A percentile compares a stretch with the other conserved stretches of the same genome.
phyloP scores from a whole-genome alignment of 2,888 invertebrate genomes.

The Cheilosia soror region DNA sequence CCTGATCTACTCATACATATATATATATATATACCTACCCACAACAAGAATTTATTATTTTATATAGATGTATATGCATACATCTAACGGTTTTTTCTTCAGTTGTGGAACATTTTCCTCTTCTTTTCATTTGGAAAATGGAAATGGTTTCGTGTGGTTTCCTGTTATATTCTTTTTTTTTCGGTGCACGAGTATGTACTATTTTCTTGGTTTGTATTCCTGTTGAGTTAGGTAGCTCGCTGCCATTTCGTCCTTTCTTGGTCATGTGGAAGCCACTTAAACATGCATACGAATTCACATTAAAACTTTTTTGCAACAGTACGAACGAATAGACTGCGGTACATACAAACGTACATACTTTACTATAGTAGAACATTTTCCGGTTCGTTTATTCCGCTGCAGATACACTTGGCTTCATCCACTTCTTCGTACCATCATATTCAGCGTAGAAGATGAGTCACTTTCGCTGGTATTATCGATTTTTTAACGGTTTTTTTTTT shows the following conservation, averaged over 20 bases:
- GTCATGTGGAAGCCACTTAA: slow-evolving; percentile 71
- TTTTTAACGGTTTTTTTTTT: slow-evolving; percentile 60
- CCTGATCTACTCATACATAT: not conserved
- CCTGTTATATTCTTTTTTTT: slow-evolving; percentile 23
- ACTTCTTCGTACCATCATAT: slow-evolving; percentile 27
- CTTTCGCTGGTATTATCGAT: slow-evolving; percentile 77
- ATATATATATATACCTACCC: too few relatives aligned
- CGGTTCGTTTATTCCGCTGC: slow-evolving; percentile 65
- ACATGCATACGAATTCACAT: slow-evolving; percentile 73
- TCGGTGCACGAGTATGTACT: slow-evolving; percentile 23
- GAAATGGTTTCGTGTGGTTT: slow-evolving; percentile 72
- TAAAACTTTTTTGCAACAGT: slow-evolving; percentile 59
- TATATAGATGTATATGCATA: slow-evolving; percentile 20
- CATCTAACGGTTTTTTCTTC: slow-evolving; percentile 23
- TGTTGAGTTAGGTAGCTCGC: slow-evolving; percentile 52
- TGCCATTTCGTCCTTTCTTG: slow-evolving; percentile 72
- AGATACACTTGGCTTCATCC: slow-evolving; percentile 32
- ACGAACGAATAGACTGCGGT: slow-evolving; percentile 38
- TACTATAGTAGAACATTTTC: slow-evolving; percentile 45
- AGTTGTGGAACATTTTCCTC: slow-evolving; percentile 63
- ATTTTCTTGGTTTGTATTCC: slow-evolving; percentile 61
- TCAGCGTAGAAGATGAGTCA: slow-evolving; percentile 76
- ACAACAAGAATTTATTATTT: slow-evolving; percentile 42
- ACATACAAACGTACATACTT: slow-evolving; percentile 12
- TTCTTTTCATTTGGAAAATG: slow-evolving; percentile 70